phyloP scores from a whole-genome alignment of 2,888 invertebrate species.

The Xestia xanthographa region DNA sequence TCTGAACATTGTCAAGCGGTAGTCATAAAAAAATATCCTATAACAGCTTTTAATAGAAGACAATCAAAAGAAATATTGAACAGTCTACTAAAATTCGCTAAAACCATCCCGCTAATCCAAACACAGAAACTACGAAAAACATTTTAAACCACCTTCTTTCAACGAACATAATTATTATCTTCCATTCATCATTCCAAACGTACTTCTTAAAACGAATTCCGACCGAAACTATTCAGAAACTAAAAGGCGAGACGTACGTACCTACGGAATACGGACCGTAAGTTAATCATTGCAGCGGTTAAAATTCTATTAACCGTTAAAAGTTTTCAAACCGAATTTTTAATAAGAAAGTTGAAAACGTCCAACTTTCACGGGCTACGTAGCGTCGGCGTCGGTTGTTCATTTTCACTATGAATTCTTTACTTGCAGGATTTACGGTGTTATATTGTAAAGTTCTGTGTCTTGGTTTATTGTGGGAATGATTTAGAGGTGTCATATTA shows the following conservation, averaged over 20 bases:
- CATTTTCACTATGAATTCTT: conserved; percentile 75
- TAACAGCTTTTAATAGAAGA: neutral
- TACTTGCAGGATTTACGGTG: conserved; percentile 38
- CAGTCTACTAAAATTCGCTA: conserved; percentile 1
- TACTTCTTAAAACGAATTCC: conserved; percentile 65
- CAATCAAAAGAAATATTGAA: neutral
- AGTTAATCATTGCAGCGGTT: conserved; percentile 81
- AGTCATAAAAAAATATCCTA: neutral
- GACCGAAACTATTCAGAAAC: conserved; percentile 63
- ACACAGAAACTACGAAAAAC: conserved; percentile 21
- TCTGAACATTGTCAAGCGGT: neutral
- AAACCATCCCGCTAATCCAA: conserved; percentile 27
- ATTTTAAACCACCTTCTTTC: conserved; percentile 36
- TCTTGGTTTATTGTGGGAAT: conserved; percentile 33
- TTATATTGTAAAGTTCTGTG: conserved; percentile 39
- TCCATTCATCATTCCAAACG: conserved; percentile 57
- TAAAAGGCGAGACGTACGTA: conserved; percentile 64
- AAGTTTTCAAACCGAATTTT: conserved; percentile 83
- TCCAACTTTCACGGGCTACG: conserved; percentile 60
- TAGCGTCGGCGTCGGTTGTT: conserved; percentile 67
- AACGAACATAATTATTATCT: conserved; percentile 61
- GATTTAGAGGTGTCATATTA: conserved; percentile 21
- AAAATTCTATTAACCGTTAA: conserved; percentile 82
- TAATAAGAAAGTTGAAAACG: conserved; percentile 82
- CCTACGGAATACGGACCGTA: conserved; percentile 56